Percentiles rank a stretch among this genome's conserved stretches.
These are phyloP conservation scores for Embiotoca jacksoni DNA, from an alignment of 2,113 vertebrate species.

Conservation along the genomic window DNA sequence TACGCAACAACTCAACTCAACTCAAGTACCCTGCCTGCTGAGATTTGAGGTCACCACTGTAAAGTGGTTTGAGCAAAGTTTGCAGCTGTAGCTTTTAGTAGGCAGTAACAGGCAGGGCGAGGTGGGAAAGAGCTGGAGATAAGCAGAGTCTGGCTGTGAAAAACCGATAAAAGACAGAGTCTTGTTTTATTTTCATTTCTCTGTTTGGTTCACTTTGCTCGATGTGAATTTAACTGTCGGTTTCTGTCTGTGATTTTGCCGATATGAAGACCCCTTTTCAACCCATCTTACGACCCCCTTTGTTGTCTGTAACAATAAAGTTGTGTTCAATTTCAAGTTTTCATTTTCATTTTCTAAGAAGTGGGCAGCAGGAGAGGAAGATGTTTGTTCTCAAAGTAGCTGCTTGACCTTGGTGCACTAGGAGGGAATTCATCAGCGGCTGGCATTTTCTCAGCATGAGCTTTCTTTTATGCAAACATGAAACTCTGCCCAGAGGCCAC, in stretches of 20 bases:
- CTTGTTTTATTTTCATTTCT: slow-evolving; percentile 58
- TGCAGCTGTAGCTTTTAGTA: slow-evolving; percentile 64
- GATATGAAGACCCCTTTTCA: slow-evolving; percentile 3
- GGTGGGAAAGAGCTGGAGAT: slow-evolving; percentile 56
- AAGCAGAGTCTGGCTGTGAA: slow-evolving; percentile 41
- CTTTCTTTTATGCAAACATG: slow-evolving; percentile 66
- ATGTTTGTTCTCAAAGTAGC: slow-evolving; percentile 30
- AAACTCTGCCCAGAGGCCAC: slow-evolving; percentile 47
- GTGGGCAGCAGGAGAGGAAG: slow-evolving; percentile 22
- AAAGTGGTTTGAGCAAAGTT: slow-evolving; percentile 71
- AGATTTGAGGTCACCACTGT: slow-evolving; percentile 64
- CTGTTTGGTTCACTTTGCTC: slow-evolving; percentile 31
- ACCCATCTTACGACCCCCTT: not conserved
- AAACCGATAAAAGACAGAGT: slow-evolving; percentile 52
- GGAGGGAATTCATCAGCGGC: slow-evolving; percentile 59
- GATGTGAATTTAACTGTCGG: slow-evolving; percentile 7
- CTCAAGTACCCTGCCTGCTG: slow-evolving; percentile 53
- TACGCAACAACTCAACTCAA: slow-evolving; percentile 68
- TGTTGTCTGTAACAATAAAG: slow-evolving; percentile 23
- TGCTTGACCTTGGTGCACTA: slow-evolving; percentile 57
- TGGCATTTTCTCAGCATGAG: slow-evolving; percentile 63
- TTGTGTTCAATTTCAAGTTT: slow-evolving; percentile 8
- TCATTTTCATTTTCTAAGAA: slow-evolving; percentile 28
- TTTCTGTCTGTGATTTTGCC: slow-evolving; percentile 19
- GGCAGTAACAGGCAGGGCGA: slow-evolving; percentile 53